Evolutionary conservation across 2,113 vertebrate species (phyloP).

Genomic region (Azemiops feae): DNA sequence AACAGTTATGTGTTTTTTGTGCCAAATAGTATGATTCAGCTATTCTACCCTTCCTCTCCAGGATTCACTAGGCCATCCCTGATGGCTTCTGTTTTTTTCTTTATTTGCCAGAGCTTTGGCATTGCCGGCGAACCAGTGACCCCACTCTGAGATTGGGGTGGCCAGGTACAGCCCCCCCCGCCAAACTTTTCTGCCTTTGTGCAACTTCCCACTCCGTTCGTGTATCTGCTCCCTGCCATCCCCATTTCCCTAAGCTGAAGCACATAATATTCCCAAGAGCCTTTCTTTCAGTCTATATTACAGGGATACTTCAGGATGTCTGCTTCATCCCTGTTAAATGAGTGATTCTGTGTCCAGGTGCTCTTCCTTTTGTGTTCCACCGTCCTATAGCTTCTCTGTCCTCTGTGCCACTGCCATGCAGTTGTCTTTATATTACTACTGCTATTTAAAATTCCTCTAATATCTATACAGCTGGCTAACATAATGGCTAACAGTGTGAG

Average conservation of each 20-base stretch:
- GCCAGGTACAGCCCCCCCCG: slow-evolving; percentile 23
- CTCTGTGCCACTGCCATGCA: not conserved
- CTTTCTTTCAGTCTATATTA: slow-evolving; percentile 1
- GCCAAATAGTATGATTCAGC: not conserved
- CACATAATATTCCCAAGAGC: not conserved
- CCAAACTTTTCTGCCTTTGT: slow-evolving; percentile 25
- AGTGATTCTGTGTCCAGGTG: not conserved
- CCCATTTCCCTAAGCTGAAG: not conserved
- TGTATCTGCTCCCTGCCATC: not conserved
- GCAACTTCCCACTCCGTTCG: not conserved
- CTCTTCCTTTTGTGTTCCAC: not conserved
- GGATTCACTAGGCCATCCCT: not conserved
- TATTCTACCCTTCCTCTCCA: not conserved
- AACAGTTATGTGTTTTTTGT: not conserved
- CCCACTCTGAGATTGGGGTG: slow-evolving; percentile 28
- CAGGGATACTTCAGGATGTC: not conserved
- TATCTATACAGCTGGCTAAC: not conserved
- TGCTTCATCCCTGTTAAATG: not conserved
- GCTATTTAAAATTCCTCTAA: not conserved
- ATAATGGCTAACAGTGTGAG: not conserved
- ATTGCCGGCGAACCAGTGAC: slow-evolving; percentile 31
- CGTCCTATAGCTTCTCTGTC: not conserved
- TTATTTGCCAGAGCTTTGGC: slow-evolving; percentile 38
- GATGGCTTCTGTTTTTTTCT: slow-evolving; percentile 27
- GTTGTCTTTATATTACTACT: not conserved